A percentile compares a stretch with the other conserved stretches of the same genome.
Conservation (phyloP, 2,113 vertebrate genomes). For the Nycticebus coucang region DNA sequence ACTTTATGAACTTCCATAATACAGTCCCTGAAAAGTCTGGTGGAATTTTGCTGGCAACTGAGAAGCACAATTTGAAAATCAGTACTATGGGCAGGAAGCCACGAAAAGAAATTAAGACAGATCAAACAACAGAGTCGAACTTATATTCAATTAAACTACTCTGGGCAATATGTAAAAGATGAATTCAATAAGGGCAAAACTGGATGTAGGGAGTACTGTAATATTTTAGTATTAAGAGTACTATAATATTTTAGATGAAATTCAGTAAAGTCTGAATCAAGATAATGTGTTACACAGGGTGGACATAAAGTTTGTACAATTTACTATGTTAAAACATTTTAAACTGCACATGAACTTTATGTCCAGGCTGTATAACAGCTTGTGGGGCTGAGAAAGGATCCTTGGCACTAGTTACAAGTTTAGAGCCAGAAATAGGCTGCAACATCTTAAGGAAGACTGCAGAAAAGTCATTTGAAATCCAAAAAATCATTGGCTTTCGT, state of each 20-base stretch:
- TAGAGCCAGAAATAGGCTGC: constrained; percentile 6
- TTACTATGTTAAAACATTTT: too few relatives aligned
- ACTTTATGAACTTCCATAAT: neutral
- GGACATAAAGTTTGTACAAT: too few relatives aligned
- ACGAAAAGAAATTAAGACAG: neutral
- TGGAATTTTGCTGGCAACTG: neutral
- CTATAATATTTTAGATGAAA: neutral
- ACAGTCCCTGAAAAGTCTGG: neutral
- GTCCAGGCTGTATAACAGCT: neutral
- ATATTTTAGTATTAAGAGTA: neutral
- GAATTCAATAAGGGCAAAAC: neutral
- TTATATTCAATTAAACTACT: neutral
- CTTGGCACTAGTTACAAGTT: neutral
- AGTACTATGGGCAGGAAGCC: neutral
- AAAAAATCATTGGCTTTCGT: neutral
- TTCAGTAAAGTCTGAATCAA: neutral
- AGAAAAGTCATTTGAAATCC: neutral
- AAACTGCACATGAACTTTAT: too few relatives aligned
- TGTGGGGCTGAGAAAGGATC: constrained; percentile 20
- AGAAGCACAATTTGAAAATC: neutral
- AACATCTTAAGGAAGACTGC: neutral
- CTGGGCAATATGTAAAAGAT: neutral
- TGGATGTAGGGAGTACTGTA: neutral
- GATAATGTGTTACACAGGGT: neutral
- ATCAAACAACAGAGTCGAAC: neutral